Evolutionary conservation across 1,140 invertebrate species (phyloP), one percentile per base, ranked within the genome.

Genomic region (Zaprionus kolodkinae): DNA sequence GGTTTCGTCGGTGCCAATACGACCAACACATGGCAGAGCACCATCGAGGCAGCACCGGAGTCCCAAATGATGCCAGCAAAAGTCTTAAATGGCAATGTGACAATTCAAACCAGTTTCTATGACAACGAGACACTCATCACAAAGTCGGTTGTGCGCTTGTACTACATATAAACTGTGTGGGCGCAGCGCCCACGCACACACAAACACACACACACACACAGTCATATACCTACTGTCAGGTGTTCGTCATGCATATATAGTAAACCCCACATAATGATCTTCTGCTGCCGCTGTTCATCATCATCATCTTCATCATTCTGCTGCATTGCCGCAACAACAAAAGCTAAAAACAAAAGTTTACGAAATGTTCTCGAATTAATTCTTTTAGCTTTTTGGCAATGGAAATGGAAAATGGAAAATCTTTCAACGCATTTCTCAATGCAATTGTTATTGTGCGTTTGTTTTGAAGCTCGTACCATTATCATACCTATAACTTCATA

Each of bases 21-120:
- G 17, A 99, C 98, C 50, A 99, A 99, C 93, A 99, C 99, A 5
- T 99, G 99, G 99, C 98, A 99, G 93, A 99, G 97, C 68, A 94
- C 98, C 17, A 99, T 99, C 81, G 98, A 99, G 94, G 98, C 99
- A 40, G 99, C 99, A 0, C 99, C 99, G 3, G 99, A 99, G 93
- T 99, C 97, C 72, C 98, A 99, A 94, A 99, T 99, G 99, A 99
- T 99, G 97, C 99, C 99, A 48, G 98, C 99, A 2, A 98, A 97
- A 93, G 95, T 99, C 75, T 94, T 99, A 76, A 99, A 98, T 77
- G 99, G 99, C 4, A 99, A 99, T 93, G 97, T 99, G 59, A 96
- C 99, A 6, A 99, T 99, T 85, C 98, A 99, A 94, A 99, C 99
- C 11, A 97, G 97, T 93, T 99, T 99, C 93, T 99, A 96, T 92